Conservation (phyloP, 2,888 invertebrate species). For the Xestia sexstrigata region DNA sequence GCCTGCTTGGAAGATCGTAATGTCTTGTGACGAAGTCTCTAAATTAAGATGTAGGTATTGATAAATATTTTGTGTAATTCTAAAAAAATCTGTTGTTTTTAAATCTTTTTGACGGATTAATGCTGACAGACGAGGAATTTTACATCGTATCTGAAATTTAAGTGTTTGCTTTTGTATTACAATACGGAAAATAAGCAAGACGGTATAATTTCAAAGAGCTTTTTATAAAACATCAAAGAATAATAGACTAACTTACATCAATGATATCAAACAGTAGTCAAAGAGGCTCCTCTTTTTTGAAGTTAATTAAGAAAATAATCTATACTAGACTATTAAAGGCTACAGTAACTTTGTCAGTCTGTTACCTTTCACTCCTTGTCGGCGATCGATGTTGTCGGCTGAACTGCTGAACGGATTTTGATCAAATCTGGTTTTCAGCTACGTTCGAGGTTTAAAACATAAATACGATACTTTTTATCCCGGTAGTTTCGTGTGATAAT, state of each 20-base stretch:
- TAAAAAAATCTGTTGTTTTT: background rate
- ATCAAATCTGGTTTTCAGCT: background rate
- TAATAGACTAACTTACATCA: background rate
- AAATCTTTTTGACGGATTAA: background rate
- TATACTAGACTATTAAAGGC: background rate
- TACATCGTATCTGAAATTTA: background rate
- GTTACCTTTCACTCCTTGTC: background rate
- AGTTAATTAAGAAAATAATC: background rate
- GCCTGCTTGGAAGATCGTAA: background rate
- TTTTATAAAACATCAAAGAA: background rate
- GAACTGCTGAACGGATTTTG: background rate
- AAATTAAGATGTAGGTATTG: constrained; percentile 28
- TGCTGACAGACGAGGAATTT: background rate
- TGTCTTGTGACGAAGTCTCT: background rate
- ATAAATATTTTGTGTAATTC: background rate
- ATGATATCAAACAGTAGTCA: background rate
- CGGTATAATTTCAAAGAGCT: too few species aligned
- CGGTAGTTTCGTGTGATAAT: too few species aligned
- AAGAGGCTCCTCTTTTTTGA: background rate
- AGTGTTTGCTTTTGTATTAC: background rate
- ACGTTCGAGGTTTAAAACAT: background rate
- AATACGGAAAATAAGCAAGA: background rate
- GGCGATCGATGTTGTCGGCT: too few species aligned
- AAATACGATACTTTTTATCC: background rate
- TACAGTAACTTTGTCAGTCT: background rate